These are phyloP conservation scores for Gopherus evgoodei DNA, from an alignment of 2,113 vertebrate genomes.

Conservation along the genomic window DNA sequence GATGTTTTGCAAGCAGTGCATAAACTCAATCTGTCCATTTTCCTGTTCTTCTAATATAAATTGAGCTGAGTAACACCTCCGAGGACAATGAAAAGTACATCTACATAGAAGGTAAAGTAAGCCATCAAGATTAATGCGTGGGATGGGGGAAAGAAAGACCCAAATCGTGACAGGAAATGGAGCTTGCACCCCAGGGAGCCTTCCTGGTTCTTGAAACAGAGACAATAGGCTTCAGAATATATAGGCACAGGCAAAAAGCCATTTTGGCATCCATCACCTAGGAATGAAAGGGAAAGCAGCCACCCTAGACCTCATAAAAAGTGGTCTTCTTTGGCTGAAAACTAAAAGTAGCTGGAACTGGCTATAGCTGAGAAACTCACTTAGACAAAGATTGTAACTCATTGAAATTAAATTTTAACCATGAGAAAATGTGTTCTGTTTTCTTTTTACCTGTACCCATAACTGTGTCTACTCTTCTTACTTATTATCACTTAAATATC, in stretches of 20 bases:
- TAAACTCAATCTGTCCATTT: background rate
- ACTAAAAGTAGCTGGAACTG: background rate
- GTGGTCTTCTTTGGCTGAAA: background rate
- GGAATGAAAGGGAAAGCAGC: background rate
- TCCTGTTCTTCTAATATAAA: background rate
- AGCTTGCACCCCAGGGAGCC: background rate
- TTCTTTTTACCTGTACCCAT: background rate
- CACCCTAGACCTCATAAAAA: background rate
- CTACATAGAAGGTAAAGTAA: background rate
- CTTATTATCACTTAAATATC: background rate
- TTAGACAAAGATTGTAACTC: background rate
- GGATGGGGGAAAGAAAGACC: background rate
- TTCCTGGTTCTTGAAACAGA: background rate
- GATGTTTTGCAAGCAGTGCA: background rate
- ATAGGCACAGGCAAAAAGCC: background rate
- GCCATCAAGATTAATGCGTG: background rate
- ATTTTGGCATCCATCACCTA: background rate
- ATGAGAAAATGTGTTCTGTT: background rate
- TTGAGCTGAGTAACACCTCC: background rate
- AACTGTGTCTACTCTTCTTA: background rate
- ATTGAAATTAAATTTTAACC: background rate
- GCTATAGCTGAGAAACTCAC: background rate
- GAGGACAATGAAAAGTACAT: background rate
- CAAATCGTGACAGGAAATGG: background rate
- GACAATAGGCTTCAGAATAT: background rate